These are phyloP conservation scores for Anguilla rostrata DNA, from an alignment of 2,113 vertebrate genomes.

Conservation along the genomic window DNA sequence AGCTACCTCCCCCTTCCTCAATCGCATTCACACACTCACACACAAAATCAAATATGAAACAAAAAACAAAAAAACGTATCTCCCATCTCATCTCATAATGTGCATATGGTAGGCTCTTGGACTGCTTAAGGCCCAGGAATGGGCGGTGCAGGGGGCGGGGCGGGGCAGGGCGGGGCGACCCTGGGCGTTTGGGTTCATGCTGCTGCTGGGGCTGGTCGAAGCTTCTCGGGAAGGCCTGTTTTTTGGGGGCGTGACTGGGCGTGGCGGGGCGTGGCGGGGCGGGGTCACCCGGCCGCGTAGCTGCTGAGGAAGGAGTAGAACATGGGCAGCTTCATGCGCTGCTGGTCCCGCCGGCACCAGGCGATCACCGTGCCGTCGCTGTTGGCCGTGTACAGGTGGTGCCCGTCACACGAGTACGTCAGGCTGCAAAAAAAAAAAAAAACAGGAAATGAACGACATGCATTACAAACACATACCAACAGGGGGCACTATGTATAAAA, in stretches of 20 bases:
- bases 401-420: slow-evolving; percentile 96
- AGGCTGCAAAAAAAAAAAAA: slow-evolving; percentile 72
- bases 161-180: no score
- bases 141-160: neutral
- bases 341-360: slow-evolving; percentile 97
- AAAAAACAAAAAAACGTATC: slow-evolving; percentile 24
- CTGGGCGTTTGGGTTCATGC: slow-evolving; percentile 9
- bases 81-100: slow-evolving; percentile 2
- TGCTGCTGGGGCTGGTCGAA: neutral
- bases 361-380: slow-evolving; percentile 93
- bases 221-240: neutral
- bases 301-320: slow-evolving; percentile 98
- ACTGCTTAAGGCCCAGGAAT: neutral
- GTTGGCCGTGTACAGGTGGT: slow-evolving; percentile 95
- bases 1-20: neutral
- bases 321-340: slow-evolving; percentile 95
- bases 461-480: no score
- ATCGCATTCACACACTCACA: neutral
- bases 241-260: neutral
- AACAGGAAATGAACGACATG: neutral
- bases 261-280: neutral
- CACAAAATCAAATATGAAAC: neutral
- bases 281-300: slow-evolving; percentile 86
- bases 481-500: no score
- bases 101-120: neutral